Evolutionary conservation across 2,113 vertebrate species (phyloP).

Genomic region (Cathartes aura): DNA sequence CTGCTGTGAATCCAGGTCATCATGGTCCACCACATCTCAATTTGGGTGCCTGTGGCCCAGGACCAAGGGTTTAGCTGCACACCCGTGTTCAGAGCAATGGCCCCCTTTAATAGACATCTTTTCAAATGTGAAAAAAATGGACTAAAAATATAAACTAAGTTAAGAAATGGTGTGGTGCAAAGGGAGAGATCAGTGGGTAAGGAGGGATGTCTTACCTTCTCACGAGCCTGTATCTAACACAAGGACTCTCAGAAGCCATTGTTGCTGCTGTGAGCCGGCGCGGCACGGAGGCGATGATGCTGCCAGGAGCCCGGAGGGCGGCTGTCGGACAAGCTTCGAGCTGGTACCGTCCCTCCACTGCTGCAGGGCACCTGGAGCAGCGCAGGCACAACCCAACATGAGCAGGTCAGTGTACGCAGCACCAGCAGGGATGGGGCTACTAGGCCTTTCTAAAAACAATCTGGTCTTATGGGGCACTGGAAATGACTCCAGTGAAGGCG

Average conservation of each 20-base stretch:
- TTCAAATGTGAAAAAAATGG: not conserved
- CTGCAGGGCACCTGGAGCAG: not conserved
- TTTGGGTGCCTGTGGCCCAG: not conserved
- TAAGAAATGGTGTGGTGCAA: not conserved
- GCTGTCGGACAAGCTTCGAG: not conserved
- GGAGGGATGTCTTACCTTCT: not conserved
- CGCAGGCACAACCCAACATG: not conserved
- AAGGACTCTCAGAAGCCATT: not conserved
- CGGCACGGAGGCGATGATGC: not conserved
- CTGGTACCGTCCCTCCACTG: rapidly evolving
- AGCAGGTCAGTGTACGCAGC: too few relatives aligned
- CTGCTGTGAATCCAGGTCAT: not conserved
- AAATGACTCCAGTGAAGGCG: not conserved
- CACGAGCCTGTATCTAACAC: not conserved
- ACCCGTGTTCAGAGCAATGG: not conserved
- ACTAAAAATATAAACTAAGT: not conserved
- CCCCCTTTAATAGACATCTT: not conserved
- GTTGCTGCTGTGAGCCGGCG: rapidly evolving
- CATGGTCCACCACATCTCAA: not conserved
- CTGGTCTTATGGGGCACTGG: not conserved
- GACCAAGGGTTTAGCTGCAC: not conserved
- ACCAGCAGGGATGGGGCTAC: not conserved
- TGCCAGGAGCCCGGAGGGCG: not conserved
- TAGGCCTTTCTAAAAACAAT: not conserved
- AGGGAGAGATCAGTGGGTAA: not conserved